phyloP scores from a whole-genome alignment of 2,888 invertebrate genomes.

The Malthinus seriepunctatus region DNA sequence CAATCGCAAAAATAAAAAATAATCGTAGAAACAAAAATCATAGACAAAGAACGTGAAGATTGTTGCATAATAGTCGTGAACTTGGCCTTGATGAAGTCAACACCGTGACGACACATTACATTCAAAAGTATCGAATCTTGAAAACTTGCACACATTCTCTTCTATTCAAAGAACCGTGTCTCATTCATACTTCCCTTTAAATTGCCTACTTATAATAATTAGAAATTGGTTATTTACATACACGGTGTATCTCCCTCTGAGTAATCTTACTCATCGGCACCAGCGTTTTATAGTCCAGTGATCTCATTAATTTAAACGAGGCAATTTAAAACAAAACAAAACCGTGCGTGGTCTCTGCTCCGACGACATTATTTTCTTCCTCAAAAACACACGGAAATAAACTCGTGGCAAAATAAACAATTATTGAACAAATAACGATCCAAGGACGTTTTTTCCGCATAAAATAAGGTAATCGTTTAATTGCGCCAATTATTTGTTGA shows the following conservation, averaged over 20 bases:
- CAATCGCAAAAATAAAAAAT: not conserved
- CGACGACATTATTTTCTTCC: no score
- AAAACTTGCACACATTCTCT: constrained; percentile 20
- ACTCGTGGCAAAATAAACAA: no score
- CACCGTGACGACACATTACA: constrained; percentile 28
- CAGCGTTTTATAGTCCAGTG: constrained; percentile 15
- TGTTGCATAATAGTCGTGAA: constrained; percentile 31
- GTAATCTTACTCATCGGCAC: constrained; percentile 12
- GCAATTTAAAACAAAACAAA: not conserved
- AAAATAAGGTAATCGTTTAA: no score
- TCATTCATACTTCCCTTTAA: constrained; percentile 10
- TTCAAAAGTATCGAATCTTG: constrained; percentile 25
- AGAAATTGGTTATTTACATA: constrained; percentile 10
- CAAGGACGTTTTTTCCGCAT: no score
- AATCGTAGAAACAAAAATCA: constrained; percentile 10
- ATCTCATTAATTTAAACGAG: constrained; percentile 13
- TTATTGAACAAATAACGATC: no score
- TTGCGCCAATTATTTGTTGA: no score
- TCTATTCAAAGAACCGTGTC: constrained; percentile 10
- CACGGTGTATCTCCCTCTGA: constrained; percentile 10
- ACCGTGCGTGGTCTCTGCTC: no score
- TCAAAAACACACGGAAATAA: no score
- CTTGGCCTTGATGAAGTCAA: constrained; percentile 33
- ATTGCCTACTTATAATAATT: constrained; percentile 1
- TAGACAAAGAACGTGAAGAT: constrained; percentile 25